Evolutionary conservation across 2,888 invertebrate genomes (phyloP).

Genomic region (Coremacera marginata): DNA sequence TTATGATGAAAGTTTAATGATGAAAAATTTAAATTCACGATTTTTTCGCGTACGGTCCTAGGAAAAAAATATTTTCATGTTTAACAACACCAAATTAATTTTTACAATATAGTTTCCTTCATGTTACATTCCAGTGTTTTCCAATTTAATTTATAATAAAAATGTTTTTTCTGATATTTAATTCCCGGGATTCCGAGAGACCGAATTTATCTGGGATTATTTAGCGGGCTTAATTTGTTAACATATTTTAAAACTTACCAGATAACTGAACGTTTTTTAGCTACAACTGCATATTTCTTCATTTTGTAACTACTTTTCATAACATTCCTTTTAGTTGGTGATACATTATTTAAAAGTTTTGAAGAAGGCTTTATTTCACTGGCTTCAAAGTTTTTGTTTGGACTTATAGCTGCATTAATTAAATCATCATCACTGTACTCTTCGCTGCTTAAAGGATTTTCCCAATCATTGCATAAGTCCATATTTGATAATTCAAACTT

Average conservation of each 20-base stretch:
- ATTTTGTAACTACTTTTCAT: not conserved
- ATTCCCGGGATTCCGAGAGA: too few species aligned
- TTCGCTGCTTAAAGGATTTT: not conserved
- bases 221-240: too few species aligned
- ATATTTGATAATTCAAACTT: not conserved
- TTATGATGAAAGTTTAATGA: too few species aligned
- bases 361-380: not conserved
- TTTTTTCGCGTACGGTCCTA: too few species aligned
- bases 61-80: too few species aligned
- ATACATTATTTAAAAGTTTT: not conserved
- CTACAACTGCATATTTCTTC: not conserved
- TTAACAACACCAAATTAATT: too few species aligned
- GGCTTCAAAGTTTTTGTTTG: not conserved
- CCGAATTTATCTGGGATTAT: too few species aligned
- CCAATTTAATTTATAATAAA: too few species aligned
- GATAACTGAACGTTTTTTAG: not conserved
- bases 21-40: too few species aligned
- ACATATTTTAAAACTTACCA: not conserved
- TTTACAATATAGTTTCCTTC: too few species aligned
- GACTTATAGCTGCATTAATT: not conserved
- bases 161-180: too few species aligned
- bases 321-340: not conserved
- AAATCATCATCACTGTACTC: not conserved
- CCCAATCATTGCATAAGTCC: not conserved
- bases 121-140: too few species aligned